Percentiles rank a stretch among this genome's conserved stretches.
Evolutionary conservation across 2,797 vertebrate genomes (phyloP).

Genomic region (Melanitta fusca): DNA sequence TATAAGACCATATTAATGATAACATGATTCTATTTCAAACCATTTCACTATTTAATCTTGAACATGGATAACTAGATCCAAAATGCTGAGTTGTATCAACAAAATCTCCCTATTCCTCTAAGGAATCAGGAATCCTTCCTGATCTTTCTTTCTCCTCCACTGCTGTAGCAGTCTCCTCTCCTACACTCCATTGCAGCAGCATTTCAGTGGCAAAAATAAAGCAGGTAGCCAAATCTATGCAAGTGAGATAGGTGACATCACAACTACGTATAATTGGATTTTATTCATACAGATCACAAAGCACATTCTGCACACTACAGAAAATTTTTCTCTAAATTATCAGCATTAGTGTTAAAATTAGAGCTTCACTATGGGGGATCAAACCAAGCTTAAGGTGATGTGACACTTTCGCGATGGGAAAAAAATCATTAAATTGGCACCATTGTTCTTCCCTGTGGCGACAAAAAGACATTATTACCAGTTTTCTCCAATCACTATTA

Average conservation of each 20-base stretch:
- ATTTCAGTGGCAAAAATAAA: background rate
- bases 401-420: slow-evolving; percentile 13
- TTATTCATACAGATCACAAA: background rate
- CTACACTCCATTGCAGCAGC: background rate
- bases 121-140: background rate
- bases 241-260: background rate
- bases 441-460: slow-evolving; percentile 31
- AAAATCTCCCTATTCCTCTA: background rate
- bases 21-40: background rate
- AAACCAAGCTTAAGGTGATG: slow-evolving; percentile 38
- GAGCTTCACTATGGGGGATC: slow-evolving; percentile 6
- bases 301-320: background rate
- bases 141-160: background rate
- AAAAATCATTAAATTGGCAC: slow-evolving; percentile 42
- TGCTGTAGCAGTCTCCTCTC: background rate
- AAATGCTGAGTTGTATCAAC: background rate
- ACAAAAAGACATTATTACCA: slow-evolving; percentile 51
- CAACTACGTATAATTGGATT: background rate
- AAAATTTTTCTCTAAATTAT: background rate
- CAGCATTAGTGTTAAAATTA: slow-evolving; percentile 22
- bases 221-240: background rate
- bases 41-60: background rate
- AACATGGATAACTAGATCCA: background rate
- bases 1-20: background rate
- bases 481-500: slow-evolving; percentile 48